These are phyloP conservation scores for Limenitis camilla DNA, from an alignment of 2,888 invertebrate species.

Conservation along the genomic window DNA sequence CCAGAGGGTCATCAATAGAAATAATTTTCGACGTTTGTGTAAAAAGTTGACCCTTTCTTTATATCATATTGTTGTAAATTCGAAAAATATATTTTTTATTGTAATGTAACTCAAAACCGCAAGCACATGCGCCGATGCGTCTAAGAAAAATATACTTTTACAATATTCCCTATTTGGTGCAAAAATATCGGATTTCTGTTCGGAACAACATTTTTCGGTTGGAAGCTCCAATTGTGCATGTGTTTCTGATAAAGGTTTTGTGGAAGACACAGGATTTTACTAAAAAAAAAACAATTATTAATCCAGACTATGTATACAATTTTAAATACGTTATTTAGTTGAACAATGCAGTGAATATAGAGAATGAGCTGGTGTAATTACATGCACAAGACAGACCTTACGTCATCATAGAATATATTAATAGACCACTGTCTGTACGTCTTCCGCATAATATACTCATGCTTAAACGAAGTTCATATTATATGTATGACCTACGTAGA, in stretches of 20 bases:
- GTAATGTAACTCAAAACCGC: constrained; percentile 58
- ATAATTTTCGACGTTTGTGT: constrained; percentile 38
- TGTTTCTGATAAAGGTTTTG: constrained; percentile 48
- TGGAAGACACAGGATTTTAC: constrained; percentile 7
- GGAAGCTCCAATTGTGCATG: constrained; percentile 52
- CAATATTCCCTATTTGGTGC: constrained; percentile 62
- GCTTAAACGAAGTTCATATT: not conserved
- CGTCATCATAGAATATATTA: constrained; percentile 7
- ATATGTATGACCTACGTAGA: not conserved
- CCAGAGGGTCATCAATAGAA: constrained; percentile 40
- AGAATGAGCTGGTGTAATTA: constrained; percentile 5
- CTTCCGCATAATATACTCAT: not conserved
- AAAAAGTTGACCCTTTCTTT: constrained; percentile 58
- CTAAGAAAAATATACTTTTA: constrained; percentile 63
- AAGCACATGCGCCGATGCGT: constrained; percentile 52
- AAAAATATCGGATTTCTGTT: constrained; percentile 64
- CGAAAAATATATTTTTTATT: constrained; percentile 44
- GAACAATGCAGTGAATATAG: constrained; percentile 1
- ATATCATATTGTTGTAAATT: constrained; percentile 31
- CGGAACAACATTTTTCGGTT: constrained; percentile 43
- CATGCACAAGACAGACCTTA: constrained; percentile 2
- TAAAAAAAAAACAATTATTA: not conserved
- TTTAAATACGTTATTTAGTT: not conserved
- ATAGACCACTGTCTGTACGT: constrained; percentile 6
- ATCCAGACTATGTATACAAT: not conserved